Conservation (phyloP, 2,797 vertebrate genomes). For the Danio tinwini region DNA sequence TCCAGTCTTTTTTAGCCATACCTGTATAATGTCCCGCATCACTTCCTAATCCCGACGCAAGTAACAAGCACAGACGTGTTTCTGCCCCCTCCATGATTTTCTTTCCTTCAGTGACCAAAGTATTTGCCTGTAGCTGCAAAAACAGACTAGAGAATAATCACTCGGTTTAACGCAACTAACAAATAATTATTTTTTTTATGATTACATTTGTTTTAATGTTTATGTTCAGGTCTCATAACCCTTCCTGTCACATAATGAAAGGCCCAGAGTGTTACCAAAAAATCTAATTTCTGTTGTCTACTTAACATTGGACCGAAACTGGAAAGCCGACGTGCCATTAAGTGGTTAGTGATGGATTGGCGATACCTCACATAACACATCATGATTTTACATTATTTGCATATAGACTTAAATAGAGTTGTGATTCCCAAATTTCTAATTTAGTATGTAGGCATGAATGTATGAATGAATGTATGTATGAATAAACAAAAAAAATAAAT, state of each 20-base stretch:
- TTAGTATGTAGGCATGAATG: not conserved
- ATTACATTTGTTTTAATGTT: not conserved
- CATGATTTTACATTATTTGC: not conserved
- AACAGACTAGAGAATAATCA: not conserved
- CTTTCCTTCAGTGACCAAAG: not conserved
- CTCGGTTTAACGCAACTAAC: not conserved
- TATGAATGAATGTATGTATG: too few species aligned
- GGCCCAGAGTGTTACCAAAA: too few species aligned
- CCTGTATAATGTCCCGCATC: slow-evolving; percentile 31
- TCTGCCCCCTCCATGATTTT: not conserved
- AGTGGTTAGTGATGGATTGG: not conserved
- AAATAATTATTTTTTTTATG: not conserved
- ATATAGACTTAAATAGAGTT: too few species aligned
- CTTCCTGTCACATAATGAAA: not conserved
- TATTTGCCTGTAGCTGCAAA: slow-evolving; percentile 36
- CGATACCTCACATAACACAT: not conserved
- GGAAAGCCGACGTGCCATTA: not conserved
- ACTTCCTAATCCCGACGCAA: slow-evolving; percentile 52
- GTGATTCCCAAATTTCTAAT: not conserved
- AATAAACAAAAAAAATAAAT: too few species aligned
- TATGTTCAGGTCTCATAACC: not conserved
- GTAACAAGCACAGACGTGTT: slow-evolving; percentile 48
- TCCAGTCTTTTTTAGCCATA: slow-evolving; percentile 3
- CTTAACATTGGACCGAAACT: not conserved
- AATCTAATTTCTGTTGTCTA: not conserved